Evolutionary conservation across 2,113 vertebrate genomes (phyloP), one percentile per base, ranked within the genome.

Genomic region (Clinocottus analis): DNA sequence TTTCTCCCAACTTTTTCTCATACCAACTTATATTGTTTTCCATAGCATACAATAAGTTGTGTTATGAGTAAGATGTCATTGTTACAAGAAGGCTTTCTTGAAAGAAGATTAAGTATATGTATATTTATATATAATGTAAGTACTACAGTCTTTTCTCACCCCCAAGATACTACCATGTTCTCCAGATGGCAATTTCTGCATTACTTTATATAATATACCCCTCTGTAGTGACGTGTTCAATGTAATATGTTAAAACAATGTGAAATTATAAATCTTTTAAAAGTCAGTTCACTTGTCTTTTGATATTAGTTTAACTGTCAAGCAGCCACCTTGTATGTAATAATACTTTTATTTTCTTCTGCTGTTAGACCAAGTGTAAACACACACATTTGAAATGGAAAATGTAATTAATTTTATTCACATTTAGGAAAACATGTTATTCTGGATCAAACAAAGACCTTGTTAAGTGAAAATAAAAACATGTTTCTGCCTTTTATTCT

Each of bases 401-500:
- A n/a, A n/a, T n/a, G n/a, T n/a, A n/a, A n/a, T n/a, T n/a, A n/a
- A n/a, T 47, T 66, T 62, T 55, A n/a, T 65, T 58, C 3, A 66
- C 16, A 6, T 77, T 31, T 61, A 5, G 55, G 11, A 59, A 84
- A 74, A 72, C 29, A 67, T 43, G n/a, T 81, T 29, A 76, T n/a
- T 63, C 2, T 33, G 23, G 29, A 60, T 19, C 37, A 80, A 66
- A 58, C 11, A 78, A 25, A 58, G 21, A 73, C 43, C 2, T 23
- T 47, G 1, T 63, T 23, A 39, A 29, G 85, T 51, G 23, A 76
- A 78, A 72, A 65, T n/a, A 45, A 71, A 65, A 62, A 65, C 10
- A 79, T 49, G 39, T 27, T 7, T 55, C 56, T 62, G 14, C 31
- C 2, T 0, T 72, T 89, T 93, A 93, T 49, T 95, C 93, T 92